Evolutionary conservation across 2,888 invertebrate species (phyloP).

Genomic region (Icerya purchasi): DNA sequence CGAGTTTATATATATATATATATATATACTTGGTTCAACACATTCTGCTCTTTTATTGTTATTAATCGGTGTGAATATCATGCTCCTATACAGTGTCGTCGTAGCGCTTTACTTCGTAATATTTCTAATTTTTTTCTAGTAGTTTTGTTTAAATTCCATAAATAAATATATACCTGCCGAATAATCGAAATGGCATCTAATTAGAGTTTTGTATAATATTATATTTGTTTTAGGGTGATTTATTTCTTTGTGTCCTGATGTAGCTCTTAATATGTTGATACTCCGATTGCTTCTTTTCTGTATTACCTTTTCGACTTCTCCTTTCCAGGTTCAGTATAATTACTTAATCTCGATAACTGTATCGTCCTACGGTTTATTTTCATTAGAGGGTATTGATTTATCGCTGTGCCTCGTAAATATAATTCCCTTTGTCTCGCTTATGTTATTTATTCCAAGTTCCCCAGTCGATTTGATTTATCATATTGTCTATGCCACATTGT

Average conservation of each 20-base stretch:
- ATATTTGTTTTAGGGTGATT: neutral
- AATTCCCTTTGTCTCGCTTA: neutral
- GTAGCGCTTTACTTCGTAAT: neutral
- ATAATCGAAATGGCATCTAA: neutral
- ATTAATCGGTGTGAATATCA: neutral
- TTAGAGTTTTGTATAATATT: neutral
- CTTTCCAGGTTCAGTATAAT: neutral
- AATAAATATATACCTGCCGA: neutral
- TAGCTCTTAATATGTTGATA: neutral
- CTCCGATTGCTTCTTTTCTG: neutral
- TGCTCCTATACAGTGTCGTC: neutral
- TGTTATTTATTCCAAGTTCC: neutral
- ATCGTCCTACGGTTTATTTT: neutral
- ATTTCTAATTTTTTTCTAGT: neutral
- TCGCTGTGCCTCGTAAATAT: neutral
- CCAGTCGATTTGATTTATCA: neutral
- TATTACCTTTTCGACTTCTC: neutral
- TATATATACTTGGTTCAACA: neutral
- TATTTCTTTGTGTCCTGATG: neutral
- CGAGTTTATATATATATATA: too few relatives aligned
- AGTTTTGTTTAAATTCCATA: neutral
- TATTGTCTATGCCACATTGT: neutral
- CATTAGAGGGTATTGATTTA: neutral
- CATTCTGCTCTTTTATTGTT: neutral
- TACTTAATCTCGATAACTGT: neutral